Base-by-base conservation (phyloP, 1,140 invertebrate genomes). In the Gerris buenoi region DNA sequence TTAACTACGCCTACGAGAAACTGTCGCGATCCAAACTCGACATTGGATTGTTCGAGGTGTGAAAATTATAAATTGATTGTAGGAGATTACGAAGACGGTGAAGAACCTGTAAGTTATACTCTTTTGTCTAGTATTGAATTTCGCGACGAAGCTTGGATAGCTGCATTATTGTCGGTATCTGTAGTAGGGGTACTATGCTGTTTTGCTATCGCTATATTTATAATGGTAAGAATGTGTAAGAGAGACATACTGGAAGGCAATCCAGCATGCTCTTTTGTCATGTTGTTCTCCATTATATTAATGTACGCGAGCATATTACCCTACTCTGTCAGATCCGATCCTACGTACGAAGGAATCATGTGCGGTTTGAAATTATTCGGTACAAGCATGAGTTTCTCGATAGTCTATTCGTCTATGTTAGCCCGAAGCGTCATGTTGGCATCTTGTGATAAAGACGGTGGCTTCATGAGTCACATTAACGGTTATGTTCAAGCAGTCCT, bases 381-480 rank as follows among this genome's bases (percentile, higher is more conserved):
- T 0, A 76, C 82, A 0, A 79, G 78, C 0, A 67, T 83, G 5
- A 79, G 80, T 0, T 82, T 81, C 62, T 79, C 80, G 1, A 65
- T 84, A 0, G 73, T 80, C 1, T 83, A 84, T 69, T 83, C 82
- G 1, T 76, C 81, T 0, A 79, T 85, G 73, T 72, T 85, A 3
- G 77, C 82, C 1, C 78, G 84, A 58, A 76, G 82, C 10, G 76
- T 84, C 58, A 81, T 84, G 67, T 72, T 86, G 1, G 78, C 82
- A 2, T 81, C 82, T 27, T 82, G 83, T 23, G 81, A 79, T 67
- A 70, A 77, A 23, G 78, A 78, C 2, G 81, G 81, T 1, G 79
- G 82, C 0, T 79, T 84, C 60, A 80, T 82, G n/a, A 80, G 79
- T 23, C 84, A 85, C 71, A 79, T 86, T 1, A 85, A 84, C 63